Conservation (phyloP, 1,140 invertebrate genomes). For the Chelonus insularis region DNA sequence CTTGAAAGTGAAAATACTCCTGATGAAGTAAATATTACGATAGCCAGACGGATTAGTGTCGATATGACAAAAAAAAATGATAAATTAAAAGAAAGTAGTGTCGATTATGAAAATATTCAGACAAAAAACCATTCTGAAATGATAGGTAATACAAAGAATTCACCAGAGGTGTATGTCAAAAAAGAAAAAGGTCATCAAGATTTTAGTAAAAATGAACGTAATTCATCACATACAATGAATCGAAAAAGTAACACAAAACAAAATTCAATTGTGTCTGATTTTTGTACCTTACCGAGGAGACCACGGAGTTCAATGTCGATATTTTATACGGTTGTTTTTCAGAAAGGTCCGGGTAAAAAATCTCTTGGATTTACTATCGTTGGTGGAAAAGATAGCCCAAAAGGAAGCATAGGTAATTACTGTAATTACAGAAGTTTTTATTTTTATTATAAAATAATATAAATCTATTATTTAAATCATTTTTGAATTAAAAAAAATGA, state of each 20-base stretch:
- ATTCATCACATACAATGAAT: slow-evolving; percentile 42
- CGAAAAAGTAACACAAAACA: slow-evolving; percentile 40
- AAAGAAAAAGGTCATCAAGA: slow-evolving; percentile 45
- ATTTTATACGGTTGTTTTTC: slow-evolving; percentile 76
- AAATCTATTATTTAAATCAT: too few species aligned
- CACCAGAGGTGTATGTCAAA: slow-evolving; percentile 51
- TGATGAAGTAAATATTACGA: slow-evolving; percentile 74
- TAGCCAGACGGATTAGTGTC: slow-evolving; percentile 56
- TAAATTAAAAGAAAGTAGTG: slow-evolving; percentile 67
- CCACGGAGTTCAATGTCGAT: slow-evolving; percentile 69
- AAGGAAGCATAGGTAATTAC: slow-evolving; percentile 74
- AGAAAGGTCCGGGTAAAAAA: slow-evolving; percentile 83
- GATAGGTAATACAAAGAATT: too few species aligned
- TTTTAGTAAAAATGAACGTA: slow-evolving; percentile 44
- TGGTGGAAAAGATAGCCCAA: slow-evolving; percentile 85
- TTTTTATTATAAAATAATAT: too few species aligned
- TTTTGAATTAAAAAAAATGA: too few species aligned
- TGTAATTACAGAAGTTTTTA: too few species aligned
- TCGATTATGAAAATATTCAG: slow-evolving; percentile 70
- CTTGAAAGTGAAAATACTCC: slow-evolving; percentile 65
- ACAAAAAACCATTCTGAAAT: too few species aligned
- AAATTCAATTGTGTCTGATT: slow-evolving; percentile 64
- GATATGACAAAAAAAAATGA: slow-evolving; percentile 57
- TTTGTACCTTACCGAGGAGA: slow-evolving; percentile 71
- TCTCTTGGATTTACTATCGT: slow-evolving; percentile 90